Base-by-base conservation (phyloP, 2,888 invertebrate species). In the Ophioninae sp. region DNA sequence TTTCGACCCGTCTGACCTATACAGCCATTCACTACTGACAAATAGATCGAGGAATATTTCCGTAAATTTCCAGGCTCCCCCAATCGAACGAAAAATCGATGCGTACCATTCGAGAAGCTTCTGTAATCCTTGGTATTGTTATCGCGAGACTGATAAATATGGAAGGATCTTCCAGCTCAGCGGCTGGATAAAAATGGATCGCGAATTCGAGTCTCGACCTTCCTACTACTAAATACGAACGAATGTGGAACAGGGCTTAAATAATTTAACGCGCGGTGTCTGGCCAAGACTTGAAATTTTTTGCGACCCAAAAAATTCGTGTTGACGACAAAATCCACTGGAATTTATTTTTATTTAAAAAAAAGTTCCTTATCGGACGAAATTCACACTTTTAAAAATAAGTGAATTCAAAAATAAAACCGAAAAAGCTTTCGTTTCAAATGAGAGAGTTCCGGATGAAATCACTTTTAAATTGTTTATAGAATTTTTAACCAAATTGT, bases 21-120 rank as follows among this genome's bases (percentile, higher is more conserved):
- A 59, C 30, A 41, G 56, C 56, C 69, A 70, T 74, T 83, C n/a
- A 70, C 70, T 69, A 64, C 68, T 77, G 41, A 56, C 69, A 23
- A 59, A 39, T 61, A 44, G 44, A 50, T 67, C 65, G 20, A 7
- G 41, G n/a, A 39, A 50, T 21, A 39, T 78, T 37, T 69, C 13
- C 56, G 20, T 20, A 44, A 70, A 41, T 72, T 70, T 30, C 2
- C 41, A 23, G 50, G 37, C 10, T 20, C 56, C 7, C 17, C 39
- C 17, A 21, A 56, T 44, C 59, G 57, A n/a, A 44, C 59, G 41
- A 68, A 17, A 59, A 67, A 8, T 76, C 8, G 10, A n/a, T 41
- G 23, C 44, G 10, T 44, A 77, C 41, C 59, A 23, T 6, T 61
- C 30, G 8, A 59, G 7, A 59, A 77, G 76, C 50, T 50, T 50